Percentiles rank a stretch among this genome's conserved stretches.
Conservation (phyloP, 2,888 invertebrate species). For the Achlya flavicornis region DNA sequence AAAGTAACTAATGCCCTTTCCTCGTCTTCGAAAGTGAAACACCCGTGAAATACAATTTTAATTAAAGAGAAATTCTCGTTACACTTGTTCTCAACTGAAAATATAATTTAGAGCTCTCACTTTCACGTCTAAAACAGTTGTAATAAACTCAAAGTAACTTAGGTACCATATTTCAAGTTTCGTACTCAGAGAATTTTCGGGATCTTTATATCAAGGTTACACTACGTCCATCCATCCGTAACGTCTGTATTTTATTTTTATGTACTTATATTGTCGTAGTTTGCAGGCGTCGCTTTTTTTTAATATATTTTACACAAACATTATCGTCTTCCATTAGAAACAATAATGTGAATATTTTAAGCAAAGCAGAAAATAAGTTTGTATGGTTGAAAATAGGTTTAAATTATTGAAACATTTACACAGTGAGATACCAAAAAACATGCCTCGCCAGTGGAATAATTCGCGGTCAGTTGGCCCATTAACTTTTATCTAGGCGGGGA, state of each 20-base stretch:
- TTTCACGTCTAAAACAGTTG: conserved; percentile 3
- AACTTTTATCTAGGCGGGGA: conserved; percentile 71
- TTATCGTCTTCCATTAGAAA: no score
- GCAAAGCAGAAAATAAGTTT: conserved; percentile 15
- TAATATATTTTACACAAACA: no score
- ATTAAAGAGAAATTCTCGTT: not conserved
- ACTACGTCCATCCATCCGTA: no score
- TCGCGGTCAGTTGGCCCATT: conserved; percentile 76
- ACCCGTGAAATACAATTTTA: conserved; percentile 4
- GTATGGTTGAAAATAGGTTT: conserved; percentile 38
- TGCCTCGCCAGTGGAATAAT: conserved; percentile 61
- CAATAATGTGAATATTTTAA: no score
- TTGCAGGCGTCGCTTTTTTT: no score
- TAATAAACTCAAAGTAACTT: not conserved
- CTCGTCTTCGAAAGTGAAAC: not conserved
- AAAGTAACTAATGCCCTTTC: conserved; percentile 1
- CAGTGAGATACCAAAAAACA: conserved; percentile 49
- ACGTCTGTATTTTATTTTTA: no score
- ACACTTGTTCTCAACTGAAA: conserved; percentile 4
- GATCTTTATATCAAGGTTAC: no score
- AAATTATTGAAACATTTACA: conserved; percentile 56
- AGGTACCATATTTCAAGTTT: no score
- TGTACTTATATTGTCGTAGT: no score
- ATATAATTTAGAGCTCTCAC: conserved; percentile 11
- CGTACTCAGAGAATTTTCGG: no score